Evolutionary conservation across 2,113 vertebrate species (phyloP).

Genomic region (mouse (Mus musculus)): GRCm39 chr1:29977001-29977500

Average conservation of each 20-base stretch:
- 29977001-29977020: background rate
- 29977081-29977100: background rate
- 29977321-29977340: background rate
- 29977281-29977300: background rate
- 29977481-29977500: background rate
- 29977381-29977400: slow-evolving; percentile 21
- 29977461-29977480: background rate
- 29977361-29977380: slow-evolving; percentile 29
- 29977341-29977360: slow-evolving; percentile 13
- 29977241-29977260: background rate
- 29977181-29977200: background rate
- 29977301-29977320: background rate
- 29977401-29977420: background rate
- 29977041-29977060: background rate
- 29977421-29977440: slow-evolving; percentile 3
- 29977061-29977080: background rate
- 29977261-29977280: background rate
- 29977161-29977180: background rate
- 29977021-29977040: background rate
- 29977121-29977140: background rate
- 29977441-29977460: slow-evolving; percentile 8
- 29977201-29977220: background rate
- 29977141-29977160: background rate
- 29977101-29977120: background rate
- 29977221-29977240: background rate